Base-by-base conservation (phyloP, 2,113 vertebrate genomes). In the Euleptes europaea region DNA sequence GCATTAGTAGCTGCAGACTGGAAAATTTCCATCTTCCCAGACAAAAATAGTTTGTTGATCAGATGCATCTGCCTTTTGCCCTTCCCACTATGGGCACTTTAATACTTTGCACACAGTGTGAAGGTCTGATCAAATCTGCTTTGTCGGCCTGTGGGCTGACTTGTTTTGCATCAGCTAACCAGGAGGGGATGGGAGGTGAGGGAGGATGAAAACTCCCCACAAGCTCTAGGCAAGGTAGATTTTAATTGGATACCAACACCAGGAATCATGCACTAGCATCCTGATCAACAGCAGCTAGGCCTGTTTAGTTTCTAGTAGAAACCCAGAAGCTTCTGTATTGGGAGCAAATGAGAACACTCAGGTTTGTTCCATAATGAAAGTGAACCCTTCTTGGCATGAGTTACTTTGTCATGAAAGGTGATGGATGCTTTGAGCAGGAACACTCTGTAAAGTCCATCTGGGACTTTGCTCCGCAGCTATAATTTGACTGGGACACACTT, bases 91-190 rank as follows among this genome's bases (percentile, higher is more conserved):
- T 47, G 33, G 90, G 88, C 86, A 2, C 49, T 83, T 79, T 42
- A 69, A 77, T 85, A 88, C 86, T 93, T 79, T 93, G 84, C 80
- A 89, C 76, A 87, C 89, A 91, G 57, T 93, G 86, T 89, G 91
- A 94, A 93, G 91, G 84, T 85, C 88, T 82, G 86, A 90, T 70
- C 60, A 90, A 91, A 89, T 84, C 84, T 92, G 85, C 90, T 91
- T 78, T 88, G 89, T 89, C 86, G 93, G 91, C 88, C 92, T 92
- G 90, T 90, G 81, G 72, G 9, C 88, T 91, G 91, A 90, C 89
- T 92, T 91, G 88, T 91, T 86, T 89, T 92, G 87, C 85, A 92
- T 82, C 1, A 0, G 79, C 71, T 91, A 71, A 90, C 57, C 66
- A 51, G 49, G 78, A 69, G 31, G 49, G 38, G 35, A 40, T 31